Evolutionary conservation across 2,797 vertebrate genomes (phyloP).

Genomic region (Gymnoscopelus braueri): DNA sequence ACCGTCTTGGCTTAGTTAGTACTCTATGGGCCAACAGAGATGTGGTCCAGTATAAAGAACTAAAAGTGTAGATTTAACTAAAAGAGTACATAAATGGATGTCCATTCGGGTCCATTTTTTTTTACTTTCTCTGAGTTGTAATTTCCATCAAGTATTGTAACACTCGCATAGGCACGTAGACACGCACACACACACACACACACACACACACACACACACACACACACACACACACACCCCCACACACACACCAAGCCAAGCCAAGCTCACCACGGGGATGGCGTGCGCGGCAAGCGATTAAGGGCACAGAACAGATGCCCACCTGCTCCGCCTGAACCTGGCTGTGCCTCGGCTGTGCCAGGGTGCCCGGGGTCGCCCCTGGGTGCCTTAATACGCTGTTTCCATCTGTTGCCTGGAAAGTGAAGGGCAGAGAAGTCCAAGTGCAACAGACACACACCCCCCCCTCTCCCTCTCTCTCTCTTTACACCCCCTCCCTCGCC

Average conservation of each 20-base stretch:
- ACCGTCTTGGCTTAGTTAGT: no score
- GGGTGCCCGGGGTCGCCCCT: conserved; percentile 78
- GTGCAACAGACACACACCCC: conserved; percentile 58
- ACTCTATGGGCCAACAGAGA: conserved; percentile 43
- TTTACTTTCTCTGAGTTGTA: no score
- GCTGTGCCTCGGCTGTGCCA: conserved; percentile 73
- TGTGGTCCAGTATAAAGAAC: conserved; percentile 12
- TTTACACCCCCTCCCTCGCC: conserved; percentile 35
- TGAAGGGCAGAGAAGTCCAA: conserved; percentile 80
- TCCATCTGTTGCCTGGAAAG: conserved; percentile 86
- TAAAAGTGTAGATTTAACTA: no score
- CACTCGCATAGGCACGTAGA: conserved; percentile 55
- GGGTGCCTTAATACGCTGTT: conserved; percentile 83
- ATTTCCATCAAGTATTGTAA: no score
- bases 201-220: conserved; percentile 1
- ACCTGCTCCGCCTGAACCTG: conserved; percentile 83
- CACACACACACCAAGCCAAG: conserved; percentile 41
- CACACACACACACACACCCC: conserved; percentile 20
- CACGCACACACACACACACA: conserved; percentile 13
- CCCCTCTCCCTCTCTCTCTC: conserved; percentile 18
- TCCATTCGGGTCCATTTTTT: no score
- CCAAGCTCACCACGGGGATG: conserved; percentile 75
- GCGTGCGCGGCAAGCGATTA: conserved; percentile 79
- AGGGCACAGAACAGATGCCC: conserved; percentile 85
- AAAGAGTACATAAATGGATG: no score